phyloP scores from a whole-genome alignment of 2,113 vertebrate genomes.

The Boleophthalmus pectinirostris region DNA sequence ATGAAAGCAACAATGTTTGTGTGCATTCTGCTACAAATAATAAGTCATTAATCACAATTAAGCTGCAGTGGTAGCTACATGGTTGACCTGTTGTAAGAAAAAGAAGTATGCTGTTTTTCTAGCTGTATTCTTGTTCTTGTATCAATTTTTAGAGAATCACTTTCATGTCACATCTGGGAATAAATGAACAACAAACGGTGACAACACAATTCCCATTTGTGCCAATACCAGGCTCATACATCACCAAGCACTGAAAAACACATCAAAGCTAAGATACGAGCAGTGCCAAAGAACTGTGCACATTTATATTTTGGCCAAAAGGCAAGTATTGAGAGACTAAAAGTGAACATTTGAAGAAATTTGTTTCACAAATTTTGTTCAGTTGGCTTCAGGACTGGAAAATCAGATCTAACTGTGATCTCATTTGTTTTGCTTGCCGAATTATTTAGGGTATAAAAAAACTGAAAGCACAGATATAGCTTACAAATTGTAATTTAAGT shows the following conservation, averaged over 20 bases:
- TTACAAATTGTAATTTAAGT: too few species aligned
- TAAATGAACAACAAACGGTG: slow-evolving; percentile 17
- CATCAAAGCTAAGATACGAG: slow-evolving; percentile 27
- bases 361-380: background rate
- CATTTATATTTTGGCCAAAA: slow-evolving; percentile 19
- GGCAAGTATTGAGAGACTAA: background rate
- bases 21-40: background rate
- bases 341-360: background rate
- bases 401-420: too few species aligned
- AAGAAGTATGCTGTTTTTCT: background rate
- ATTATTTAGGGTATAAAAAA: too few species aligned
- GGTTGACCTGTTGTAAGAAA: background rate
- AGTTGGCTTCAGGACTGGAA: background rate
- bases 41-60: slow-evolving; percentile 7
- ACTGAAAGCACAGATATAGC: too few species aligned
- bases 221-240: background rate
- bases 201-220: slow-evolving; percentile 15
- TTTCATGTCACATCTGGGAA: slow-evolving; percentile 8
- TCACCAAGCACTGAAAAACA: slow-evolving; percentile 12
- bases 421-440: too few species aligned
- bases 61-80: background rate
- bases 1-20: background rate
- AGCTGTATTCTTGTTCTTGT: background rate
- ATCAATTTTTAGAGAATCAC: background rate
- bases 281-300: slow-evolving; percentile 20